Conservation (phyloP, 2,113 vertebrate species). For the Heloderma charlesbogerti region DNA sequence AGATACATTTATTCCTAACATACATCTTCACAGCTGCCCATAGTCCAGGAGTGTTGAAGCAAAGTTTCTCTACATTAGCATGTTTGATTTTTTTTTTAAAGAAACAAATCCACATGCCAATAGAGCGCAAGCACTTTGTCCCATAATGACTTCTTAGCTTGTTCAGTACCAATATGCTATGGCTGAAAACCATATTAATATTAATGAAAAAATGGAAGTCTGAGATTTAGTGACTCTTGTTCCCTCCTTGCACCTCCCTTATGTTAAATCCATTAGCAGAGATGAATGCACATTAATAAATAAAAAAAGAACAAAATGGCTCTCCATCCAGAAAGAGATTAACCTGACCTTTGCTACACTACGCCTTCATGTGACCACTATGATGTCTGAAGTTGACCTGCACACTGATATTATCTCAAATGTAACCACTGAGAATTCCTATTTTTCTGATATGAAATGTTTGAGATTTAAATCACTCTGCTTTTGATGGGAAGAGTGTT, state of each 20-base stretch:
- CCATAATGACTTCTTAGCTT: slow-evolving; percentile 64
- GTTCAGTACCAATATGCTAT: slow-evolving; percentile 30
- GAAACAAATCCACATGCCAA: slow-evolving; percentile 5
- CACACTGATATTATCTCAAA: slow-evolving; percentile 42
- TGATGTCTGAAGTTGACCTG: slow-evolving; percentile 38
- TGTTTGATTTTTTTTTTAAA: slow-evolving; percentile 25
- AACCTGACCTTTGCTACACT: slow-evolving; percentile 38
- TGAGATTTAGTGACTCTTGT: slow-evolving; percentile 69
- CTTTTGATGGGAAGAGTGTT: slow-evolving; percentile 18
- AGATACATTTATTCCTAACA: slow-evolving; percentile 26
- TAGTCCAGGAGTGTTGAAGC: slow-evolving; percentile 9
- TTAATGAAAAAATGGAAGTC: slow-evolving; percentile 76
- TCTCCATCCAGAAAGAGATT: slow-evolving; percentile 71
- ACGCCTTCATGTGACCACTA: slow-evolving; percentile 42
- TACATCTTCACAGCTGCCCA: not conserved
- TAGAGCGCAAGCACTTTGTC: slow-evolving; percentile 59
- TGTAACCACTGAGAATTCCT: slow-evolving; percentile 7
- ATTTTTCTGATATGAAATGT: not conserved
- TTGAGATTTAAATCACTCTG: slow-evolving; percentile 20
- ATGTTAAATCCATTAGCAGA: slow-evolving; percentile 80
- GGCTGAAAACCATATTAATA: slow-evolving; percentile 76
- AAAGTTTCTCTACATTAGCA: slow-evolving; percentile 33
- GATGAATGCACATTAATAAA: slow-evolving; percentile 76
- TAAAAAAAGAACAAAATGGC: slow-evolving; percentile 71
- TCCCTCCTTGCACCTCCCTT: slow-evolving; percentile 67